phyloP scores from a whole-genome alignment of 2,113 vertebrate genomes.

The Podiceps cristatus region DNA sequence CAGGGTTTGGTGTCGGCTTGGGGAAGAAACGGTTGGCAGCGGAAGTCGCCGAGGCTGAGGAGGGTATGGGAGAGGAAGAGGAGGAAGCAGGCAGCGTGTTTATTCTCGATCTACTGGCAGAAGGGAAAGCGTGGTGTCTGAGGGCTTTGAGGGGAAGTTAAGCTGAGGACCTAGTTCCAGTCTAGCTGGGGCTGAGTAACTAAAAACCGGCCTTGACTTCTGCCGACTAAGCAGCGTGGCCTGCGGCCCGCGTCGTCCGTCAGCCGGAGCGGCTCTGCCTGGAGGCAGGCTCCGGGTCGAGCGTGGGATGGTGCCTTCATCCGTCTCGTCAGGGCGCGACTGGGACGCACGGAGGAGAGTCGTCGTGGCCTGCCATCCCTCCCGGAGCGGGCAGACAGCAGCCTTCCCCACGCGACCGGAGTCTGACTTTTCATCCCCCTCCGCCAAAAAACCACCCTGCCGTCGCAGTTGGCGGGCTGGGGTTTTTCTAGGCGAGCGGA shows the following conservation, averaged over 20 bases:
- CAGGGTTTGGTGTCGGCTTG: background rate
- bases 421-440: background rate
- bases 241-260: background rate
- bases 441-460: rapidly evolving
- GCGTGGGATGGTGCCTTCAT: background rate
- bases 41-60: background rate
- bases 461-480: no score
- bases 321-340: background rate
- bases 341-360: background rate
- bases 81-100: background rate
- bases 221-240: no score
- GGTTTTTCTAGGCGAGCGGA: background rate
- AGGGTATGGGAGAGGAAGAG: background rate
- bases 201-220: background rate
- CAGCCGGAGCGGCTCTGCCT: background rate
- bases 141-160: background rate
- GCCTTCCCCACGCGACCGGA: background rate
- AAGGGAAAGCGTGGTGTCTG: background rate
- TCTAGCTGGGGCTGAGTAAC: background rate
- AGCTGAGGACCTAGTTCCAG: background rate
- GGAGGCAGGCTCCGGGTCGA: background rate
- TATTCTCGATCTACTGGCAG: background rate
- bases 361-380: background rate
- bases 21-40: background rate
- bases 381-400: background rate